Evolutionary conservation across 2,888 invertebrate genomes (phyloP).

Genomic region (Isoperla grammatica): DNA sequence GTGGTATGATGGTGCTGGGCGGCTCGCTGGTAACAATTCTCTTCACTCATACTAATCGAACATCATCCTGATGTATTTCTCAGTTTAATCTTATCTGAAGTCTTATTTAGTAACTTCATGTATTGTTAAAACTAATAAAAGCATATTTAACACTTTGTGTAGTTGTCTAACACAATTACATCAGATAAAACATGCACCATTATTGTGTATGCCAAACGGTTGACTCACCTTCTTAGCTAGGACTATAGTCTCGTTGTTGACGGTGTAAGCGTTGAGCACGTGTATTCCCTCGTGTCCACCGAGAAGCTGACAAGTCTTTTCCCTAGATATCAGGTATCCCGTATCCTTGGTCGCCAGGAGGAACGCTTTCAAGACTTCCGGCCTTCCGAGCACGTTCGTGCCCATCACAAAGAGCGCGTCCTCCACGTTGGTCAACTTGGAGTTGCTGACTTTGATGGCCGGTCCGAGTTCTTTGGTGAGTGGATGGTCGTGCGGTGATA

Average conservation of each 20-base stretch:
- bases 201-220: no score
- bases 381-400: conserved; percentile 48
- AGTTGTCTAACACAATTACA: no score
- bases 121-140: no score
- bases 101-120: no score
- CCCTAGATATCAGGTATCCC: conserved; percentile 57
- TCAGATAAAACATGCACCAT: no score
- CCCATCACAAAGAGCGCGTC: conserved; percentile 48
- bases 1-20: no score
- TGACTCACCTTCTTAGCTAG: conserved; percentile 46
- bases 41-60: no score
- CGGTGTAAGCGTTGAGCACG: conserved; percentile 48
- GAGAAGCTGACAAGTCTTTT: no score
- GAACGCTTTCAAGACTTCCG: conserved; percentile 48
- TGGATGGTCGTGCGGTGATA: conserved; percentile 40
- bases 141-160: no score
- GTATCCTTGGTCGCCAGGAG: conserved; percentile 50
- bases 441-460: conserved; percentile 55
- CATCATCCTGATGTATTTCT: no score
- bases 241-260: conserved; percentile 50
- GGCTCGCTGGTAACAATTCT: no score
- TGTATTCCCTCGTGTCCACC: conserved; percentile 42
- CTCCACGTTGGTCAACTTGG: conserved; percentile 51
- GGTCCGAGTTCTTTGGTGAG: conserved; percentile 46
- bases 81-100: no score